Evolutionary conservation across 2,888 invertebrate species (phyloP), one percentile per base, ranked within the genome.

Genomic region (Pantelozetes paolii): DNA sequence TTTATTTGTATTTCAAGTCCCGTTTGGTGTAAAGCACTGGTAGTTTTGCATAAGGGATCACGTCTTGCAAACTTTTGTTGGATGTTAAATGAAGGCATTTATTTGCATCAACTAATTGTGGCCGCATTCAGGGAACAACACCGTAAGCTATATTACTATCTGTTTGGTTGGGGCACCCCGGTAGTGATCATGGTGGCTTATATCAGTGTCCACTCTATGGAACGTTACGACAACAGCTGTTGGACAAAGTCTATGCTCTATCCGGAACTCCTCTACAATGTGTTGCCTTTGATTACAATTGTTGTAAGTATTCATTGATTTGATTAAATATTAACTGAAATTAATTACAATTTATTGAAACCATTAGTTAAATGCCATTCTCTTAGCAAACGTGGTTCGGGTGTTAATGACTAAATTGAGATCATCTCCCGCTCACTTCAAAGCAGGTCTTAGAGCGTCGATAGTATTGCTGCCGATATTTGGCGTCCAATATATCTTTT

Each of bases 401-500:
- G 87, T 89, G 0, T 82, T 90, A 75, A 81, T 88, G 23, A 86
- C 87, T 0, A 89, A 89, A 80, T 83, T 89, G 62, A 84, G 86
- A 82, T 83, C 83, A 76, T 72, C 32, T 30, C 71, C 30, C 54
- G 50, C 45, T 72, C 76, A 59, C 50, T 73, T 50, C 71, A 71
- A 67, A 45, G 72, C 64, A 59, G 75, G 76, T 72, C 84, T 87
- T 23, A 87, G 87, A 79, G 88, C 89, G 0, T 87, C 88, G 0
- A 78, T 89, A 67, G 87, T 89, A 78, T 83, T 89, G 77, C 86
- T 89, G 81, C 89, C 89, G 0, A 82, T 90, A 45, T 88, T 89
- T 78, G 89, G 89, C 1, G 83, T 88, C 0, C 89, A 89, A 79
- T 88, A 89, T 78, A 83, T 89, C 23, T 82, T 89, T 1, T 88